phyloP scores from a whole-genome alignment of 2,113 vertebrate species.

The Sterrhoptilus dennistouni region DNA sequence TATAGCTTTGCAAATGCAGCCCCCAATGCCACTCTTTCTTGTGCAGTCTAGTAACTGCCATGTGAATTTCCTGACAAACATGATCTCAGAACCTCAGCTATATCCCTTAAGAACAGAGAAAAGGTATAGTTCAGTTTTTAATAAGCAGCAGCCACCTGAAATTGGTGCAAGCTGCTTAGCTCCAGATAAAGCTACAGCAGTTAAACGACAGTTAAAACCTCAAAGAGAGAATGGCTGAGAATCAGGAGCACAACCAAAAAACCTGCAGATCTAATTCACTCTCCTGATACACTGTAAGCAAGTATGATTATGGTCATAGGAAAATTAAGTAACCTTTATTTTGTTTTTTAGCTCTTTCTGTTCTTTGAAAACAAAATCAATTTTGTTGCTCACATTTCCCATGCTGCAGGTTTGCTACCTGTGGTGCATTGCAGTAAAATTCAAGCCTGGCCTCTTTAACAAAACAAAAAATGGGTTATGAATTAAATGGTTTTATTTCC shows the following conservation, averaged over 20 bases:
- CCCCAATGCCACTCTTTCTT: not conserved
- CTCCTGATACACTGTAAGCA: not conserved
- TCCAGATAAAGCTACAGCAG: conserved; percentile 19
- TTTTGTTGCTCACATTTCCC: not conserved
- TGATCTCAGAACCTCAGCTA: not conserved
- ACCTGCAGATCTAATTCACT: conserved; percentile 2
- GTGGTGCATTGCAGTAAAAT: not conserved
- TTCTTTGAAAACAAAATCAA: conserved; percentile 2
- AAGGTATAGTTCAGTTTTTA: conserved; percentile 34
- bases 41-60: not conserved
- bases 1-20: not conserved
- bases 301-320: not conserved
- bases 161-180: conserved; percentile 30
- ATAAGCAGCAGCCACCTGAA: conserved; percentile 45
- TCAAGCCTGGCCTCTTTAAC: not conserved
- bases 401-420: not conserved
- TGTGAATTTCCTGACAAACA: not conserved
- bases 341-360: not conserved
- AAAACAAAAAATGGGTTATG: not conserved
- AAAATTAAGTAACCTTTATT: not conserved
- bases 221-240: conserved; percentile 14
- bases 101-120: conserved; percentile 38
- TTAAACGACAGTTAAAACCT: conserved; percentile 56
- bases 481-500: not conserved
- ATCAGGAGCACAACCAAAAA: not conserved